A percentile compares a stretch with the other conserved stretches of the same genome.
These are phyloP conservation scores for Sebastolobus altivelis DNA, from an alignment of 2,797 vertebrate species.

Conservation along the genomic window DNA sequence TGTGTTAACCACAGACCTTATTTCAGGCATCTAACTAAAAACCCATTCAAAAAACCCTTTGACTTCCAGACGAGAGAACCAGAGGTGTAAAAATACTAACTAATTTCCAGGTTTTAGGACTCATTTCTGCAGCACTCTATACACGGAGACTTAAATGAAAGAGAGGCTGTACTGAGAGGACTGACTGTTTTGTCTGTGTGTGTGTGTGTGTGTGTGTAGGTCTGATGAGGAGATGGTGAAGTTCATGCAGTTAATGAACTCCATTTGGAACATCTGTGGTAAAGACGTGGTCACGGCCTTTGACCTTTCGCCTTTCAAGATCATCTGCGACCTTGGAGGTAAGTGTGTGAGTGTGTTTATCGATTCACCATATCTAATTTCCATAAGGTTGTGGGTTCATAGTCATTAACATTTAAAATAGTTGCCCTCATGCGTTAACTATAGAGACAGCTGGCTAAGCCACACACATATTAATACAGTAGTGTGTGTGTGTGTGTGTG, in stretches of 20 bases:
- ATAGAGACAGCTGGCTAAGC: conserved; percentile 51
- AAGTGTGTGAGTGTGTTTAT: conserved; percentile 37
- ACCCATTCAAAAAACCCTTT: no score
- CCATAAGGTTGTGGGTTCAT: conserved; percentile 53
- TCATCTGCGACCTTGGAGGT: conserved; percentile 90
- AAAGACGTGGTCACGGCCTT: conserved; percentile 84
- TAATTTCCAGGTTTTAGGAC: no score
- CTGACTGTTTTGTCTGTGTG: conserved; percentile 1
- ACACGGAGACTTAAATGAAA: conserved; percentile 10
- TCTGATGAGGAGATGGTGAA: conserved; percentile 89
- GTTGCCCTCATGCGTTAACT: conserved; percentile 40
- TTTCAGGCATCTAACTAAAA: no score
- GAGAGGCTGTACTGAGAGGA: neutral
- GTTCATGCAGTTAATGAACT: conserved; percentile 91
- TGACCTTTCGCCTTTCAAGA: conserved; percentile 84
- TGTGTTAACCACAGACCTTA: no score
- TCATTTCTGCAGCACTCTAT: no score
- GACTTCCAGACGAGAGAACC: no score
- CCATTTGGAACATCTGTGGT: conserved; percentile 90
- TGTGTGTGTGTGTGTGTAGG: conserved; percentile 75
- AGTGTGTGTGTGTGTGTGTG: neutral
- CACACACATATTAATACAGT: conserved; percentile 14
- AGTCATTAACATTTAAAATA: conserved; percentile 70
- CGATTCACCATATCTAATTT: conserved; percentile 41
- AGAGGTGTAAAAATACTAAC: no score